phyloP scores from a whole-genome alignment of 2,113 vertebrate species.

The Leucosticte australis region DNA sequence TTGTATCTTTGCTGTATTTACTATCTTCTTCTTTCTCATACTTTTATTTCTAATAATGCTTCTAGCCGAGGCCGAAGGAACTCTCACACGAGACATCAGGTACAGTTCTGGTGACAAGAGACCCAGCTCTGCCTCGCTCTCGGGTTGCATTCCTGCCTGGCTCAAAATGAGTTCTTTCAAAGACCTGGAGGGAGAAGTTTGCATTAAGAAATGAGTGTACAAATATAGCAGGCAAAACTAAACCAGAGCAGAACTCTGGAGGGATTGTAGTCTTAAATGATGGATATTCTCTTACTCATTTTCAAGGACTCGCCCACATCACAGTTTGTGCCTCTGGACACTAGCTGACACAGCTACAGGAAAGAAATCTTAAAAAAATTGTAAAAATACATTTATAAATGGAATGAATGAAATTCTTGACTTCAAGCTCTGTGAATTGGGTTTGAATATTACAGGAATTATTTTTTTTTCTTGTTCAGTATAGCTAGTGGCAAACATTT shows the following conservation, averaged over 20 bases:
- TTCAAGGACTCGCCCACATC: background rate
- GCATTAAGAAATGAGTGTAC: constrained; percentile 58
- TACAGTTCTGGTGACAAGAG: constrained; percentile 74
- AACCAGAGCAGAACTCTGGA: background rate
- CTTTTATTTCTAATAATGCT: constrained; percentile 79
- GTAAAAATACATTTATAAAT: background rate
- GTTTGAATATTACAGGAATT: background rate
- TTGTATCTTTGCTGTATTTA: constrained; percentile 76
- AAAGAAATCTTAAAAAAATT: background rate
- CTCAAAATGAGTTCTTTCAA: constrained; percentile 31
- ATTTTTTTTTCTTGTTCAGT: background rate
- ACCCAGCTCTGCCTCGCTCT: constrained; percentile 6
- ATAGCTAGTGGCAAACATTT: background rate
- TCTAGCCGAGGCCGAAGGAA: constrained; percentile 98
- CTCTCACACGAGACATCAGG: constrained; percentile 97
- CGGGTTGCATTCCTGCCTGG: constrained; percentile 49
- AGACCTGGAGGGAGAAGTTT: constrained; percentile 68
- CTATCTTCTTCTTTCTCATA: constrained; percentile 74
- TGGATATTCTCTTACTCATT: background rate
- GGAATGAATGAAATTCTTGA: background rate
- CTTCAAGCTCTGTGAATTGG: background rate
- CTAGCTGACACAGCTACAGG: background rate
- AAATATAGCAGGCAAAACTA: background rate
- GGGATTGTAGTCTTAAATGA: background rate
- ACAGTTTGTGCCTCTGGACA: background rate